Evolutionary conservation across 2,797 vertebrate genomes (phyloP), one percentile per base, ranked within the genome.

Genomic region (Gymnopithys bicolor): DNA sequence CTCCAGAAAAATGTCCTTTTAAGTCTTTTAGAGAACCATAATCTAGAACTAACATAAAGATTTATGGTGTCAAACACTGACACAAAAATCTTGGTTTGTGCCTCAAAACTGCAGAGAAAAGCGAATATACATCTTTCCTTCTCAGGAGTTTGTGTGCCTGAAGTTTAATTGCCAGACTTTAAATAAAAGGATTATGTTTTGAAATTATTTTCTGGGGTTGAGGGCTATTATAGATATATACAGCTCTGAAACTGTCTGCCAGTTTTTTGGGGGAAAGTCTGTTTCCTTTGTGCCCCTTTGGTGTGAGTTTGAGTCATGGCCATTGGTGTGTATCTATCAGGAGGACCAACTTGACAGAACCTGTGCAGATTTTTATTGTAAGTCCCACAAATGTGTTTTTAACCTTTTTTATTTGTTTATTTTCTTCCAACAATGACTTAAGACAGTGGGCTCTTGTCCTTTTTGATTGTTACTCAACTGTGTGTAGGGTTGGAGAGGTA

Each of bases 21-120:
- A 82, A 90, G 59, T 81, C 32, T 87, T 96, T 82, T 15, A 82
- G 89, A 92, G 88, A 88, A 95, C 74, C 33, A 12, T 92, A 67
- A 53, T 55, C 19, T 55, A 9, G 84, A 73, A 22, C 7, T 41
- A 39, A 24, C 0, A 1, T 35, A 51, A 86, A 5, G 5, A 32
- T 89, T 74, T 78, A 24, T 3, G 2, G 7, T 35, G 28, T 16
- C 32, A 45, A 37, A 35, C 28, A 43, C 7, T 52, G 43, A 33
- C 16, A 53, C 3, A 64, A 41, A 11, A 49, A 12, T 23, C 19
- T 77, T 2, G 0, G 15, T 75, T 78, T 51, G 24, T 51, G n/a
- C 33, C 64, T 67, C 53, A 64, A n/a, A 82, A 82, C 45, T 77
- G 24, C 45, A 63, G 51, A 39, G 25, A 16, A 75, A 73, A 53